Conservation (phyloP, 92 coral and sea anemone genomes). For the Chrysogorgia sp. region DNA sequence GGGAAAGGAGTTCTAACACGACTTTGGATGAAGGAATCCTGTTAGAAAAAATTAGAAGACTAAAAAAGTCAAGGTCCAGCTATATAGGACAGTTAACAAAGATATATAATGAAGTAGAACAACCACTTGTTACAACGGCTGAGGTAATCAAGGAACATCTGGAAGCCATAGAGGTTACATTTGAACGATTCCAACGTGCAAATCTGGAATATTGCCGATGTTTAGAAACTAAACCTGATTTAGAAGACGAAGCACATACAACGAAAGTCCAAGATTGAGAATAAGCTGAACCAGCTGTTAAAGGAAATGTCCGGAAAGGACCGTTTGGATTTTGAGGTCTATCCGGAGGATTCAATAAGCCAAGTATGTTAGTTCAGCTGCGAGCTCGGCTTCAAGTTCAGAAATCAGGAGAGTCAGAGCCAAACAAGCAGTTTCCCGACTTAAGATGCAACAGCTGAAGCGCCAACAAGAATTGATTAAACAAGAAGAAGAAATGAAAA, state of each 20-base stretch:
- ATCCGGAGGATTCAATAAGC: background rate
- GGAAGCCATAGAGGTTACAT: background rate
- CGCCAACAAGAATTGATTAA: conserved; percentile 35
- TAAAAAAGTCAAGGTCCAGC: background rate
- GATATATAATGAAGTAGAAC: background rate
- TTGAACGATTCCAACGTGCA: background rate
- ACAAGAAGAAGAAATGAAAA: conserved; percentile 45
- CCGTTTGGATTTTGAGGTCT: background rate
- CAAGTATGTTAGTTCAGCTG: conserved; percentile 11
- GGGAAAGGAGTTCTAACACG: background rate
- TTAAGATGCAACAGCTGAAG: conserved; percentile 39
- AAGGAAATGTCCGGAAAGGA: background rate
- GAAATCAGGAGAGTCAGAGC: conserved; percentile 37
- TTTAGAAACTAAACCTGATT: background rate
- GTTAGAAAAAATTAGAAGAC: background rate
- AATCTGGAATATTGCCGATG: conserved; percentile 9
- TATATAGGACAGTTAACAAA: background rate
- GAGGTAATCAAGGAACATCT: background rate
- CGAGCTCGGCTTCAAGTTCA: conserved; percentile 17
- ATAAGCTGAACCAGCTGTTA: background rate
- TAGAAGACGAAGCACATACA: background rate
- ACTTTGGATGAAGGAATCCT: background rate
- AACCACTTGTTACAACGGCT: background rate
- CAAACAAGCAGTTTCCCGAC: conserved; percentile 45
- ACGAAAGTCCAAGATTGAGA: background rate